These are phyloP conservation scores for Hylia prasina DNA, from an alignment of 2,113 vertebrate species.

Conservation along the genomic window DNA sequence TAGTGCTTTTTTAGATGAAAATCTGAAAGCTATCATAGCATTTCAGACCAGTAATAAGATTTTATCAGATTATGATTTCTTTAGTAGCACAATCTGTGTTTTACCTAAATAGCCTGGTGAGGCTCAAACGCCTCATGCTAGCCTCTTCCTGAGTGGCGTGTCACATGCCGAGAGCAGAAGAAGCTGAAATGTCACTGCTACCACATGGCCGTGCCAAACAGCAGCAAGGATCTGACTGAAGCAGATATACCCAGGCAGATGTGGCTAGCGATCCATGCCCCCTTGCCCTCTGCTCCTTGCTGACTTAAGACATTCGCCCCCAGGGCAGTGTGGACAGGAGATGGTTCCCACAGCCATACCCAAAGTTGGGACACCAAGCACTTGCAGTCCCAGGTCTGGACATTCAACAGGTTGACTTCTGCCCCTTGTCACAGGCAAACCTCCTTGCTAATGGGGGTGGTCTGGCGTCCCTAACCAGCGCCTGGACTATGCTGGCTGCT, in stretches of 20 bases:
- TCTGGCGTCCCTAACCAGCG: fast-evolving
- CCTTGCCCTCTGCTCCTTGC: not conserved
- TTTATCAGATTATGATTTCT: not conserved
- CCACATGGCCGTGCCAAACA: fast-evolving
- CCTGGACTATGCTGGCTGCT: not conserved
- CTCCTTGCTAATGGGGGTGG: not conserved
- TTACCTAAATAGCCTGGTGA: not conserved
- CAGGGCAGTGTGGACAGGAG: not conserved
- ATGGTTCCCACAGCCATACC: not conserved
- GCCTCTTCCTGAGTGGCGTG: not conserved
- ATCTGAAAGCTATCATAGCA: not conserved
- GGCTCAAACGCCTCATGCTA: not conserved
- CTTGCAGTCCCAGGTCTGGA: not conserved
- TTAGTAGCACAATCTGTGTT: not conserved
- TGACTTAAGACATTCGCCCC: too few relatives aligned
- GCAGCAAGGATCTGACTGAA: not conserved
- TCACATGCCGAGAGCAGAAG: not conserved
- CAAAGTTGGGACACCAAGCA: too few relatives aligned
- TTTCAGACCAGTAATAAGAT: not conserved
- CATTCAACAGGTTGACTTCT: not conserved
- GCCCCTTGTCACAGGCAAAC: not conserved
- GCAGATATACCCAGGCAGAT: not conserved
- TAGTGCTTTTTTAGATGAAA: not conserved
- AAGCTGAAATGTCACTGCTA: not conserved
- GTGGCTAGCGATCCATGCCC: fast-evolving